These are phyloP conservation scores for Amaurobius ferox DNA, from an alignment of 2,888 invertebrate genomes.

Conservation along the genomic window DNA sequence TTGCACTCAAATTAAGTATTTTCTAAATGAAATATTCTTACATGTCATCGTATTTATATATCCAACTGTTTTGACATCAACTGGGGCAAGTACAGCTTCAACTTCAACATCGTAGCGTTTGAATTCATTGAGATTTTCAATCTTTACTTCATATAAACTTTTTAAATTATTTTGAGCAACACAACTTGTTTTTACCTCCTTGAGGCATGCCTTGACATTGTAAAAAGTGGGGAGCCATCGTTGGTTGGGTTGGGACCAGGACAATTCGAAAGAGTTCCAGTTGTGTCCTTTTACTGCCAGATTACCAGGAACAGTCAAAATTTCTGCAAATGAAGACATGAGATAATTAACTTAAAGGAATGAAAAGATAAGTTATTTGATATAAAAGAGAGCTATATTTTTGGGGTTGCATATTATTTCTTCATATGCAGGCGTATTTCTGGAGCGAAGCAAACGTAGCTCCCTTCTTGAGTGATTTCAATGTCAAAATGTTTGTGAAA, in stretches of 20 bases:
- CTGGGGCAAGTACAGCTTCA: conserved; percentile 24
- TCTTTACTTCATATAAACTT: background rate
- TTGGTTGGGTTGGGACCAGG: conserved; percentile 22
- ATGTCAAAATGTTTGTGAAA: too few species aligned
- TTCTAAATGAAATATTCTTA: too few species aligned
- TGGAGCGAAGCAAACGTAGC: too few species aligned
- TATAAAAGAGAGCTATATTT: too few species aligned
- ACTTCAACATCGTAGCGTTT: conserved; percentile 41
- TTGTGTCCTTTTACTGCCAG: background rate
- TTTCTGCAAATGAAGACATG: conserved; percentile 19
- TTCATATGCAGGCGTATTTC: too few species aligned
- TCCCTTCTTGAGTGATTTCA: too few species aligned
- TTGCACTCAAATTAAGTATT: too few species aligned
- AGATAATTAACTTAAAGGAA: too few species aligned
- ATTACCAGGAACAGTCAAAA: conserved; percentile 1
- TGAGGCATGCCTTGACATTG: conserved; percentile 25
- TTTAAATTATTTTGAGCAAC: background rate
- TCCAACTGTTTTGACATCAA: conserved; percentile 13
- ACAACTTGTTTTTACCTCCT: background rate
- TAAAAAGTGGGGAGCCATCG: conserved; percentile 52
- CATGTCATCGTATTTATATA: conserved; percentile 26
- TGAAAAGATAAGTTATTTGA: too few species aligned
- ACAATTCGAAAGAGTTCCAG: conserved; percentile 24
- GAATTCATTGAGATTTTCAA: conserved; percentile 36
- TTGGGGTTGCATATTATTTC: too few species aligned